Evolutionary conservation across 1,140 invertebrate genomes (phyloP).

Genomic region (Thaumatotibia leucotreta): DNA sequence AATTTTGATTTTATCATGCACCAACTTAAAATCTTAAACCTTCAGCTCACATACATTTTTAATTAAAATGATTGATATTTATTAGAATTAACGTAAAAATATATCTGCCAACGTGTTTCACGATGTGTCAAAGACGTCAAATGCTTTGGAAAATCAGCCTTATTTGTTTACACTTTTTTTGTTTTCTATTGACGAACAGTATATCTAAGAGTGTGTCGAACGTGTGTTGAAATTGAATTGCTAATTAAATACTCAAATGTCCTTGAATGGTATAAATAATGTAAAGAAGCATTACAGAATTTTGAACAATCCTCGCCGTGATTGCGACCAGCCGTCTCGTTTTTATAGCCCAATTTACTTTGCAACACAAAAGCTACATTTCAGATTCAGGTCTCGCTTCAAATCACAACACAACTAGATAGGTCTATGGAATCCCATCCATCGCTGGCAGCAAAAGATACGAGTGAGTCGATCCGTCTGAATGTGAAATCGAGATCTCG

Average conservation of each 20-base stretch:
- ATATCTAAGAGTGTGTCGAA: background rate
- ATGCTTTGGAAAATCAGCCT: too few relatives aligned
- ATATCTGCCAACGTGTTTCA: too few relatives aligned
- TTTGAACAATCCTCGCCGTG: background rate
- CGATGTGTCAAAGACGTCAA: too few relatives aligned
- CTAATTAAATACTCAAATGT: background rate
- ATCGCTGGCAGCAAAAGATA: conserved; percentile 36
- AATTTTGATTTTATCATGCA: too few relatives aligned
- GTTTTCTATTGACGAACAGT: too few relatives aligned
- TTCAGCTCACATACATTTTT: too few relatives aligned
- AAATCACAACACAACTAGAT: conserved; percentile 35
- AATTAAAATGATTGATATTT: too few relatives aligned
- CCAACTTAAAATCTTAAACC: too few relatives aligned
- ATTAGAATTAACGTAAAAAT: too few relatives aligned
- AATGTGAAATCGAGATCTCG: conserved; percentile 67
- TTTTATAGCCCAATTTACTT: background rate
- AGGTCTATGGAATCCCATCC: conserved; percentile 43
- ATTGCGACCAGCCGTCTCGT: background rate
- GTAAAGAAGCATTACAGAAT: background rate
- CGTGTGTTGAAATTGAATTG: background rate
- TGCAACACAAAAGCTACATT: background rate
- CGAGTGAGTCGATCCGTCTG: conserved; percentile 48
- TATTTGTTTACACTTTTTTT: too few relatives aligned
- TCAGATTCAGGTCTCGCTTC: conserved; percentile 13
- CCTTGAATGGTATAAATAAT: background rate